Evolutionary conservation across 2,797 vertebrate species (phyloP).

Genomic region (Mareca strepera): DNA sequence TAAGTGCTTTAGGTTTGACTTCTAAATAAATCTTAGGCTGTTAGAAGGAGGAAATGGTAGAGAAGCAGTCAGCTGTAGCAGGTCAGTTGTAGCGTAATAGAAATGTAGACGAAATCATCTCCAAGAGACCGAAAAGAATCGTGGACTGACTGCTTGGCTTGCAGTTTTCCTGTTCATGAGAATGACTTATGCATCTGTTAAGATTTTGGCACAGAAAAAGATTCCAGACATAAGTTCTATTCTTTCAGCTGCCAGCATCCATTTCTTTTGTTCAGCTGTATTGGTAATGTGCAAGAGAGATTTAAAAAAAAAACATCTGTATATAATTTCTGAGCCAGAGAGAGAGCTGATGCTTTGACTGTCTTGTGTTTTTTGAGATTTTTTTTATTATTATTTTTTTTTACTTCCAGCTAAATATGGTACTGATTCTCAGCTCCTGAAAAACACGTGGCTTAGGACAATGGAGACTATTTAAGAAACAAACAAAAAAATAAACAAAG

Average conservation of each 20-base stretch:
- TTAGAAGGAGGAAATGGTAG: constrained; percentile 1
- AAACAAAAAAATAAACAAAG: background rate
- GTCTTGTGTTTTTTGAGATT: background rate
- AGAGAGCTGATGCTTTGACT: background rate
- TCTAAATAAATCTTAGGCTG: background rate
- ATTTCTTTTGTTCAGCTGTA: background rate
- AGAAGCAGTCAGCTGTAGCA: background rate
- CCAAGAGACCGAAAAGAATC: background rate
- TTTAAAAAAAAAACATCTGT: background rate
- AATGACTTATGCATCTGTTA: background rate
- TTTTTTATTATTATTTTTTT: no score
- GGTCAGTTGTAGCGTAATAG: background rate
- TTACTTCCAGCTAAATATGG: background rate
- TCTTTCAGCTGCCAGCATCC: background rate
- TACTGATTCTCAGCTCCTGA: background rate
- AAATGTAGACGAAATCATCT: background rate
- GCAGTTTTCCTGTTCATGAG: background rate
- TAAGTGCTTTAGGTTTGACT: background rate
- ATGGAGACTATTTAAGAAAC: background rate
- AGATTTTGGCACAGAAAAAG: background rate
- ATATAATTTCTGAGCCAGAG: background rate
- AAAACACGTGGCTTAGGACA: background rate
- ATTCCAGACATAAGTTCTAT: background rate
- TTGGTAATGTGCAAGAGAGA: background rate
- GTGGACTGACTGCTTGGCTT: background rate